Conservation (phyloP, 2,888 invertebrate genomes). For the Amorpha juglandis region DNA sequence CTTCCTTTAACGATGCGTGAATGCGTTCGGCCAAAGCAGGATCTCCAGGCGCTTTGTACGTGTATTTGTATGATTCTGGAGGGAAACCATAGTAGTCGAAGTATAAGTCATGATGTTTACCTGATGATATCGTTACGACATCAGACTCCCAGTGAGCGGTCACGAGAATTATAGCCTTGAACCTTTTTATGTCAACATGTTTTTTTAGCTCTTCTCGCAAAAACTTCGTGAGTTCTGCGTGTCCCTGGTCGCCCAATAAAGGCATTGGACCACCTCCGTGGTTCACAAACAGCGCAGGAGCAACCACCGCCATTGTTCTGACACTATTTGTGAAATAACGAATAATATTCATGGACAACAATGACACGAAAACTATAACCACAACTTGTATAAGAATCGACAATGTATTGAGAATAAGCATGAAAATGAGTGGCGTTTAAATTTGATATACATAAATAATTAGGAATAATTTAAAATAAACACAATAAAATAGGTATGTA, state of each 20-base stretch:
- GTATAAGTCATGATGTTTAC: slow-evolving; percentile 68
- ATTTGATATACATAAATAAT: slow-evolving; percentile 38
- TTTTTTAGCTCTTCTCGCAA: slow-evolving; percentile 70
- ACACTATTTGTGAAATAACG: slow-evolving; percentile 62
- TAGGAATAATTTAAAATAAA: slow-evolving; percentile 26
- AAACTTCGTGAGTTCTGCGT: slow-evolving; percentile 66
- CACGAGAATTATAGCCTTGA: slow-evolving; percentile 74
- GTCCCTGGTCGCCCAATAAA: slow-evolving; percentile 71
- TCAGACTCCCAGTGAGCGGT: slow-evolving; percentile 79
- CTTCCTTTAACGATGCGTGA: slow-evolving; percentile 58
- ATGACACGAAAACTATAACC: slow-evolving; percentile 73
- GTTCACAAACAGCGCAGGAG: slow-evolving; percentile 76
- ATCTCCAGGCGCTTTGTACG: slow-evolving; percentile 73
- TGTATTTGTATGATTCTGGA: slow-evolving; percentile 73
- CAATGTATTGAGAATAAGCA: slow-evolving; percentile 76
- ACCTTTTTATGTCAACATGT: slow-evolving; percentile 64
- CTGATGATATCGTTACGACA: slow-evolving; percentile 73
- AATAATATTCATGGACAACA: slow-evolving; percentile 76
- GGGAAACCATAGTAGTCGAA: slow-evolving; percentile 80
- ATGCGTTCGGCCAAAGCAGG: slow-evolving; percentile 66
- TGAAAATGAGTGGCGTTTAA: slow-evolving; percentile 51
- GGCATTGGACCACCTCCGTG: slow-evolving; percentile 79
- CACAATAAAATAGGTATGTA: too few species aligned
- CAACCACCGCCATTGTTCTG: slow-evolving; percentile 68
- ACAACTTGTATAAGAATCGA: slow-evolving; percentile 69